Percentiles rank a stretch among this genome's conserved stretches.
Evolutionary conservation across 2,797 vertebrate genomes (phyloP).

Genomic region (Cryptoprocta ferox): DNA sequence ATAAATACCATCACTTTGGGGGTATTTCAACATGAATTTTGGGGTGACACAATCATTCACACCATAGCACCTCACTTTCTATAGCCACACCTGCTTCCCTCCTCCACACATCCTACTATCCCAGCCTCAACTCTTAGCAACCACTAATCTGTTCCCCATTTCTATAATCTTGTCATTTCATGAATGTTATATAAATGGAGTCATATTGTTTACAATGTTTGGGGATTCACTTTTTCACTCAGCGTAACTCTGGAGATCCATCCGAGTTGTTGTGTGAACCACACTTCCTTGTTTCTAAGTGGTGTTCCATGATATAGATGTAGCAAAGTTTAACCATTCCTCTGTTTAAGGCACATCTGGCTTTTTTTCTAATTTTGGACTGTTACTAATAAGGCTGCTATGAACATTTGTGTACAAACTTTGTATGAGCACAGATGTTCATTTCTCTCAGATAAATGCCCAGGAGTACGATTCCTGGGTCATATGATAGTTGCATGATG

Average conservation of each 20-base stretch:
- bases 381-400: not conserved
- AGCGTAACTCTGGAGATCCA: not conserved
- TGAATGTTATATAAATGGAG: not conserved
- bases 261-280: not conserved
- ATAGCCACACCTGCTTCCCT: not conserved
- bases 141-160: not conserved
- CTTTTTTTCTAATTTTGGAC: not conserved
- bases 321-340: not conserved
- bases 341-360: not conserved
- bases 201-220: not conserved
- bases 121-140: not conserved
- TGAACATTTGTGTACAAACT: not conserved
- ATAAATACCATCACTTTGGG: not conserved
- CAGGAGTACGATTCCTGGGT: not conserved
- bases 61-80: not conserved
- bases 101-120: not conserved
- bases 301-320: not conserved
- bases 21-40: not conserved
- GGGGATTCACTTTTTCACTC: not conserved
- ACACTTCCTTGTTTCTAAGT: not conserved
- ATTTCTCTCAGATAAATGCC: slow-evolving; percentile 3
- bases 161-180: slow-evolving; percentile 24
- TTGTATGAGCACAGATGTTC: not conserved
- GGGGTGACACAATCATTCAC: not conserved
- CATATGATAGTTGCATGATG: not conserved